Evolutionary conservation across 2,888 invertebrate species (phyloP), one percentile per base, ranked within the genome.

Genomic region (Panopea generosa): DNA sequence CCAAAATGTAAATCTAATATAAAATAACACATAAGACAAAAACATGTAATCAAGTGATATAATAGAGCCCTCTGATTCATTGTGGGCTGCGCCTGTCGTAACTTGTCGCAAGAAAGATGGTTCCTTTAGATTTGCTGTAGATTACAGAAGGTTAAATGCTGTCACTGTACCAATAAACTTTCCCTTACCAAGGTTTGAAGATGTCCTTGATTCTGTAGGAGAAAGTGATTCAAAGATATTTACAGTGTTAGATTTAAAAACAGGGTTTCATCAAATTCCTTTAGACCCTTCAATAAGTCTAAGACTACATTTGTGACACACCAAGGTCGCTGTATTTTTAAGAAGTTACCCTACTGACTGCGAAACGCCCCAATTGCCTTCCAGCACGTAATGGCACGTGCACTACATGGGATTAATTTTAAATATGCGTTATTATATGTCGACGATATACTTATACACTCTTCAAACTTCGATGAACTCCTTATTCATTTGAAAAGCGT

Each of bases 391-490:
- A 77, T 77, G 77, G 9, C 60, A 2, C 20, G 38, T 0, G 63
- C 68, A n/a, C 65, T 72, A 2, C 22, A 24, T 20, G 55, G 55
- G 16, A 49, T 72, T 0, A 75, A 77, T n/a, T 83, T 68, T 62
- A 82, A 82, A 63, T 79, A 61, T 50, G 65, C 63, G 2, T 43
- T 84, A 7, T 62, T 72, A 4, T 84, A 84, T 65, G 57, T 84
- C 16, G 86, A 86, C 59, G 84, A 84, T 53, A 72, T 84, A 1
- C 20, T 83, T 7, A 56, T 73, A 6, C 69, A 72, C 47, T 69
- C 57, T 11, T 4, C 63, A 2, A 55, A 47, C n/a, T 63, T 77
- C 52, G 52, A 53, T 26, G 29, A 57, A 24, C 77, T 72, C 49
- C 38, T 72, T 22, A 27, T 27, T 14, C 77, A 72, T 16, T 47